These are phyloP conservation scores for Autographa pulchrina DNA, from an alignment of 2,888 invertebrate genomes.

Conservation along the genomic window DNA sequence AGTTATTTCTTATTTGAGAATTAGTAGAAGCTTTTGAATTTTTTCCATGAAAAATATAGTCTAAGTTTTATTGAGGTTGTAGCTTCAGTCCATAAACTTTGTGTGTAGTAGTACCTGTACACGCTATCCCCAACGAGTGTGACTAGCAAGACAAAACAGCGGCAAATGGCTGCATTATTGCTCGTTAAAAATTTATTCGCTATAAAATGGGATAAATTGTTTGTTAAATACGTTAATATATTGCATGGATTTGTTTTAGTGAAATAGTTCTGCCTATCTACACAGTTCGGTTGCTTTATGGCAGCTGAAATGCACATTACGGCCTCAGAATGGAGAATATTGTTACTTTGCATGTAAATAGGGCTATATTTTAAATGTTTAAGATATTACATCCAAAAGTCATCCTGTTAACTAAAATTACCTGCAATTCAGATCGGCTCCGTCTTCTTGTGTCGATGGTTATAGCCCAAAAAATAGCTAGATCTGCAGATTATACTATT, in stretches of 20 bases:
- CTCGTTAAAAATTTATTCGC: constrained; percentile 39
- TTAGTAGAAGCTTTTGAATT: too few species aligned
- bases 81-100: too few species aligned
- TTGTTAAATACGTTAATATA: constrained; percentile 31
- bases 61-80: too few species aligned
- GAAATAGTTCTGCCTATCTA: constrained; percentile 12
- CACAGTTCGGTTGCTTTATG: constrained; percentile 1
- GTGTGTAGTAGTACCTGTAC: neutral
- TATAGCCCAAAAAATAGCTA: too few species aligned
- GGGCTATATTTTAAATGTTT: neutral
- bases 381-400: too few species aligned
- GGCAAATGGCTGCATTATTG: constrained; percentile 39
- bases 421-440: too few species aligned
- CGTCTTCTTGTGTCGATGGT: too few species aligned
- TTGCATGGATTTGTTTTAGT: constrained; percentile 12
- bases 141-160: constrained; percentile 36
- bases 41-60: too few species aligned
- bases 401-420: too few species aligned
- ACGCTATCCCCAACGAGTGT: constrained; percentile 28
- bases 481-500: too few species aligned
- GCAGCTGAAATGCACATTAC: neutral
- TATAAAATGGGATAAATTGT: constrained; percentile 39
- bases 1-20: too few species aligned
- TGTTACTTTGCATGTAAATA: neutral
- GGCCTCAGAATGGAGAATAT: neutral